phyloP scores from a whole-genome alignment of 2,113 vertebrate species.

The Petroica traversi region DNA sequence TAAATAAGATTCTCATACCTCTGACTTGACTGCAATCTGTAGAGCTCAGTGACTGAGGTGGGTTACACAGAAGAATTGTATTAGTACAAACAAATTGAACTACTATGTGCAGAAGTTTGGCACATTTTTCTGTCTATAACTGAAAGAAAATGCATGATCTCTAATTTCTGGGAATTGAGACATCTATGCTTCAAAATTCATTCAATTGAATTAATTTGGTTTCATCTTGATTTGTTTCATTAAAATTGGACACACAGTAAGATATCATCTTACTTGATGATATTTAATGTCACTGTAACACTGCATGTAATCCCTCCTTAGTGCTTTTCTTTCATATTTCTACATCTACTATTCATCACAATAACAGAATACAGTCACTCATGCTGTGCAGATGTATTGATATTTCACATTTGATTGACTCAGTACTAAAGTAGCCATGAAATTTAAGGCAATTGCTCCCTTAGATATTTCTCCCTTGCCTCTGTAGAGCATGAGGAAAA shows the following conservation, averaged over 20 bases:
- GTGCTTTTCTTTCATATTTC: not conserved
- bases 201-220: not conserved
- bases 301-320: not conserved
- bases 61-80: not conserved
- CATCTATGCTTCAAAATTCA: not conserved
- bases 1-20: not conserved
- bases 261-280: not conserved
- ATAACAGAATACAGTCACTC: not conserved
- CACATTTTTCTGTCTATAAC: not conserved
- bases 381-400: not conserved
- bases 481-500: not conserved
- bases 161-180: not conserved
- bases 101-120: not conserved
- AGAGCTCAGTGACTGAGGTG: not conserved
- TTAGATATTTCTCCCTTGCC: not conserved
- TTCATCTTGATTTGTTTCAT: not conserved
- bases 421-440: not conserved
- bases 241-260: not conserved
- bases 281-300: not conserved
- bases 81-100: not conserved
- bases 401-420: constrained; percentile 10
- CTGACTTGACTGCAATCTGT: not conserved
- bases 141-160: not conserved
- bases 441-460: not conserved
- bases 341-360: not conserved